A percentile compares a stretch with the other conserved stretches of the same genome.
Evolutionary conservation across 2,113 vertebrate species (phyloP).

Genomic region (Boulengeromyrus knoepffleri): DNA sequence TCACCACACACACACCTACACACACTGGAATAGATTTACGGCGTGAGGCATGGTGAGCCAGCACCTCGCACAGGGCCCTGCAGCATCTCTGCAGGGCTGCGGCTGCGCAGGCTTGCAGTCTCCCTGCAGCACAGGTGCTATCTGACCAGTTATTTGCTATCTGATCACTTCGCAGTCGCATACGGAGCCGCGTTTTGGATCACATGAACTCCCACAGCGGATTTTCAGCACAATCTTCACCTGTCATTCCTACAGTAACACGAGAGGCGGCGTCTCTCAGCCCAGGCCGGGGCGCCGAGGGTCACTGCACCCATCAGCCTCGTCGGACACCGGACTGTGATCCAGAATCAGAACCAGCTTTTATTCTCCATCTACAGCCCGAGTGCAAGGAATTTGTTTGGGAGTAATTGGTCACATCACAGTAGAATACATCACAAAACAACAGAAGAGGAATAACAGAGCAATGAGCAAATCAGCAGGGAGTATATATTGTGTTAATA

Average conservation of each 20-base stretch:
- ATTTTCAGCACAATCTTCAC: not conserved
- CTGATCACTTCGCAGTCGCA: not conserved
- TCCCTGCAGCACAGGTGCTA: not conserved
- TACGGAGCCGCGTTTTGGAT: not conserved
- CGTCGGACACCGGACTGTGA: not conserved
- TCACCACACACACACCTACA: conserved; percentile 8
- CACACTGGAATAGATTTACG: not conserved
- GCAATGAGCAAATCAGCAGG: not conserved
- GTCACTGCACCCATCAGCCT: not conserved
- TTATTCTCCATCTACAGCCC: not conserved
- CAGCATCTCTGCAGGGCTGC: not conserved
- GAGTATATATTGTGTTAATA: not conserved
- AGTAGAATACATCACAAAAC: not conserved
- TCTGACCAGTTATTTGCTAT: not conserved
- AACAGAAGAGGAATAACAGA: not conserved
- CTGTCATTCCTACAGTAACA: not conserved
- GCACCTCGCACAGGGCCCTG: not conserved
- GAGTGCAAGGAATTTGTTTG: not conserved
- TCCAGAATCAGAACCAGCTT: not conserved
- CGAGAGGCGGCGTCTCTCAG: not conserved
- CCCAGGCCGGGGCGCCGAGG: not conserved
- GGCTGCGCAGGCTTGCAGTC: not conserved
- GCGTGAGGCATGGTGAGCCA: not conserved
- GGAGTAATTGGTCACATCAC: too few species aligned
- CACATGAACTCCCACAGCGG: not conserved